These are phyloP conservation scores for Crocodylus rhombifer DNA, from an alignment of 2,797 vertebrate species.

Conservation along the genomic window DNA sequence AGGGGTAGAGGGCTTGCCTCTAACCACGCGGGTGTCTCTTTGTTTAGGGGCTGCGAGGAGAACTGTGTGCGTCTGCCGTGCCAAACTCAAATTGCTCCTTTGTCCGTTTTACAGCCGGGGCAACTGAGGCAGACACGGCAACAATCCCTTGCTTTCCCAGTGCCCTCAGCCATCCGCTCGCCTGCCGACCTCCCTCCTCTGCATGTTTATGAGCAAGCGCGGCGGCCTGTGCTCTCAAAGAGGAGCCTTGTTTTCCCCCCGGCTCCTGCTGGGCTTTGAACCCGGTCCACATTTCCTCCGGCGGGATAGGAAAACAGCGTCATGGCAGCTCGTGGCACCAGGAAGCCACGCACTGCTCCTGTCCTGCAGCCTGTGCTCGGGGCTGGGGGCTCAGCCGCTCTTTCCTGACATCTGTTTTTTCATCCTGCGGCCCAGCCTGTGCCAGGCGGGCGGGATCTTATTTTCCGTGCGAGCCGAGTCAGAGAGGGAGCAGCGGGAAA, in stretches of 20 bases:
- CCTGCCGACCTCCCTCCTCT: accelerated
- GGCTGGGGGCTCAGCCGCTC: conserved; percentile 14
- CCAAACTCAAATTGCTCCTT: too few relatives aligned
- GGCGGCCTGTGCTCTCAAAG: background rate
- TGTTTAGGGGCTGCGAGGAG: background rate
- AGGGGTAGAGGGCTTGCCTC: too few relatives aligned
- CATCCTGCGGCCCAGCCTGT: background rate
- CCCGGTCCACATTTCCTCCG: conserved; percentile 35
- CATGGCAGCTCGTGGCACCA: conserved; percentile 34
- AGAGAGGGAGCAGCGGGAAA: conserved; percentile 1
- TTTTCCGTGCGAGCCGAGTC: background rate
- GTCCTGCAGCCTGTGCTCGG: conserved; percentile 9
- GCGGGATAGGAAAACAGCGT: conserved; percentile 52
- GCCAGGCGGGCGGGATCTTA: conserved; percentile 20
- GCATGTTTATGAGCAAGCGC: background rate
- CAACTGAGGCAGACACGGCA: background rate
- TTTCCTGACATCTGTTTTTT: conserved; percentile 22
- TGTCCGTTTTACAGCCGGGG: background rate
- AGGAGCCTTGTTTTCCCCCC: conserved; percentile 52
- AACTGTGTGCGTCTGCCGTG: background rate
- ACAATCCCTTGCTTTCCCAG: accelerated
- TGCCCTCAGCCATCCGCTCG: background rate
- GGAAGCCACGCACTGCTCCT: background rate
- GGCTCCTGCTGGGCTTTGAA: conserved; percentile 45
- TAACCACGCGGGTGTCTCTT: too few relatives aligned